Base-by-base conservation (phyloP, 2,888 invertebrate species). In the Cenopis cana region DNA sequence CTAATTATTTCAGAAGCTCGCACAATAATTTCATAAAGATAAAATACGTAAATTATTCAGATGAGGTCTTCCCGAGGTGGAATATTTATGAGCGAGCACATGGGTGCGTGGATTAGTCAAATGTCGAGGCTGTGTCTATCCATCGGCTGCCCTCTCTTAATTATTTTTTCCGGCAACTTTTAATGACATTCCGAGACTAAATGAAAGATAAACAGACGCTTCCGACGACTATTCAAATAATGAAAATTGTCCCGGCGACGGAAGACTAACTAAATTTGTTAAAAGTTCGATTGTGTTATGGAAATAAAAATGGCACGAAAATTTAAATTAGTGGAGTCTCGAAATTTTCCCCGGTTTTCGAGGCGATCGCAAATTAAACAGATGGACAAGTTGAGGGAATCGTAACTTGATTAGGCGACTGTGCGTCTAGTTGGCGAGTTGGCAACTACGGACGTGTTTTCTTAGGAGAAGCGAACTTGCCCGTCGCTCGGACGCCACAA, bases 341-440 rank as follows among this genome's bases (percentile, higher is more conserved):
- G 71, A 74, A 74, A 65, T 29, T 70, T 57, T 29, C 52, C 54
- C 59, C 65, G 56, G 69, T 75, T 73, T 65, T 33, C 52, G 70
- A 73, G 68, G 72, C 70, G 73, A 68, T 73, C 64, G 60, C 57
- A 72, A 77, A 76, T 78, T 77, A 71, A 72, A 73, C 71, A 72
- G 74, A 75, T 76, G 73, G 75, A 77, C 74, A 77, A 77, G 74
- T 76, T 76, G 72, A 17, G 66, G 36, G 69, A 55, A 66, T 56
- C 46, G 33, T 69, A 71, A 74, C 67, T 61, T 55, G 54, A 71
- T 71, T 67, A 71, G 50, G 65, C 50, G 65, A 60, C 54, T 55
- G 55, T 60, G 36, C 60, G 66, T 71, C 66, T 67, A 61, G 49
- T 57, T 50, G n/a, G 14, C 55, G 29, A 61, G 24, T 61, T 61